A percentile compares a stretch with the other conserved stretches of the same genome.
phyloP scores from a whole-genome alignment of 1,140 invertebrate species.

The Ectropis grisescens region DNA sequence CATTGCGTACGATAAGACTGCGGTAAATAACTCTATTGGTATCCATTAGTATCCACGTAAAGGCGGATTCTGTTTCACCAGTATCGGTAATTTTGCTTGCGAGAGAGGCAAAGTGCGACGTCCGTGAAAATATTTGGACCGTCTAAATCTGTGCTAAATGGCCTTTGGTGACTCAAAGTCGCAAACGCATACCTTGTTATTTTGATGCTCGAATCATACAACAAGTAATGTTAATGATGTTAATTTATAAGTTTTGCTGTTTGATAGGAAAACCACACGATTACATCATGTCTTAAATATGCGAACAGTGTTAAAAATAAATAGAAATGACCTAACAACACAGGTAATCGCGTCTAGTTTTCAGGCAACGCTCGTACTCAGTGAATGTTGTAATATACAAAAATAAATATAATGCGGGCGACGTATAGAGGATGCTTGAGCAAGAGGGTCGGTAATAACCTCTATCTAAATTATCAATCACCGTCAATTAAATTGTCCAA shows the following conservation, averaged over 20 bases:
- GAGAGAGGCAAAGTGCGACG: constrained; percentile 36
- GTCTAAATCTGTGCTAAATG: constrained; percentile 56
- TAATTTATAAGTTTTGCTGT: too few relatives aligned
- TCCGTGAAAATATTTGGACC: constrained; percentile 55
- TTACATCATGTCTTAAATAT: not conserved
- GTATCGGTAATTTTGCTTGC: constrained; percentile 12
- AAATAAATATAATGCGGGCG: too few relatives aligned
- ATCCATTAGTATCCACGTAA: too few relatives aligned
- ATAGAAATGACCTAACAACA: not conserved
- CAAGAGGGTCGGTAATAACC: constrained; percentile 15
- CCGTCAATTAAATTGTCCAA: constrained; percentile 25
- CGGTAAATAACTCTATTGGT: not conserved
- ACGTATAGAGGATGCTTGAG: not conserved
- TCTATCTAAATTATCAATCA: constrained; percentile 32
- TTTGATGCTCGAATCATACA: too few relatives aligned
- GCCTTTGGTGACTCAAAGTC: constrained; percentile 52
- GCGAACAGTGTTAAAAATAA: not conserved
- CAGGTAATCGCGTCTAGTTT: not conserved
- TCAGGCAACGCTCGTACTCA: not conserved
- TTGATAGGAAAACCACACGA: not conserved
- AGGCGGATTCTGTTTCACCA: not conserved
- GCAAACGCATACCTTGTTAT: constrained; percentile 20
- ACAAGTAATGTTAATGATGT: too few relatives aligned
- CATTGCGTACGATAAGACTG: constrained; percentile 1
- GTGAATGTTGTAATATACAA: not conserved